These are phyloP conservation scores for Xerus inauris DNA, from an alignment of 2,113 vertebrate species.

Conservation along the genomic window DNA sequence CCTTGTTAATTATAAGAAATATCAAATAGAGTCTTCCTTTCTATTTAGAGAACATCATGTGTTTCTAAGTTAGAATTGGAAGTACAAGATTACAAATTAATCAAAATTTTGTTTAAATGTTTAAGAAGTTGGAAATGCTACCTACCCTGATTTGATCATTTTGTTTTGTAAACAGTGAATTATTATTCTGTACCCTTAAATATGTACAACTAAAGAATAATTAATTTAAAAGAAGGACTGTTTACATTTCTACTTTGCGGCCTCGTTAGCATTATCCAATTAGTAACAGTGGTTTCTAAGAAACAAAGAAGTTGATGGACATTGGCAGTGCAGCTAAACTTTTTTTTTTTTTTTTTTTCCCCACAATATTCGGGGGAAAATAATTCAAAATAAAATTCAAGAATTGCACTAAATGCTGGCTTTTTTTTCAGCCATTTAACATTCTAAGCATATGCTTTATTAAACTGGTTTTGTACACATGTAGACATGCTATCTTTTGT, in stretches of 20 bases:
- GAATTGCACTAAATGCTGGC: constrained; percentile 10
- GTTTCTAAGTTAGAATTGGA: constrained; percentile 43
- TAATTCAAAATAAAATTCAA: neutral
- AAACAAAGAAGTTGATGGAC: constrained; percentile 31
- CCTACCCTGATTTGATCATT: neutral
- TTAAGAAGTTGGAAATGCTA: neutral
- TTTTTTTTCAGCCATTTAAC: neutral
- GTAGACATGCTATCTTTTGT: neutral
- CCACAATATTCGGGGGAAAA: constrained; percentile 40
- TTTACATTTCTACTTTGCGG: constrained; percentile 31
- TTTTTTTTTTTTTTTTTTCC: too few relatives aligned
- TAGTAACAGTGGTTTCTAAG: constrained; percentile 50
- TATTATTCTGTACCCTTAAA: neutral
- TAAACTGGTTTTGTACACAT: neutral
- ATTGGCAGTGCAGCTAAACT: neutral
- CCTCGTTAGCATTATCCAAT: constrained; percentile 29
- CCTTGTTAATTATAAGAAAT: neutral
- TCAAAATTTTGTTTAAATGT: neutral
- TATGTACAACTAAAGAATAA: neutral
- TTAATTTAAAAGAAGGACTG: neutral
- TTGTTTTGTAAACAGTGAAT: neutral
- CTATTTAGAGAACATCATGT: neutral
- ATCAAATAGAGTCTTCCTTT: constrained; percentile 7
- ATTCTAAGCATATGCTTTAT: constrained; percentile 5
- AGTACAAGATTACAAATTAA: neutral